Conservation (phyloP, 2,888 invertebrate genomes). For the Matsumyia berberina region DNA sequence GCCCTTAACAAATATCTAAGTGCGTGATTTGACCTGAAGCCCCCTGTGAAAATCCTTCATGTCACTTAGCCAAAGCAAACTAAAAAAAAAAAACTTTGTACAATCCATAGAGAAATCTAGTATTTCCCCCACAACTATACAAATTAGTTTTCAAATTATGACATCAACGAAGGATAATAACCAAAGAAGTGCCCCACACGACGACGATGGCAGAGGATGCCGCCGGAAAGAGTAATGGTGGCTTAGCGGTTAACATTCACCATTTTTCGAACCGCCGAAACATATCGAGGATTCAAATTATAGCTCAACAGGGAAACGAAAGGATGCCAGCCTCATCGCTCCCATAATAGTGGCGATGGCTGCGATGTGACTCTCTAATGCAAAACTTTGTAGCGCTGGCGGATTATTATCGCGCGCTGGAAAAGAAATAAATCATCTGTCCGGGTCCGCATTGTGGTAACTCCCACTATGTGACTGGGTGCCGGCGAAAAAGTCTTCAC, state of each 20-base stretch:
- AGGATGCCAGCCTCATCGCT: constrained; percentile 19
- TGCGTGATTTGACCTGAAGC: constrained; percentile 14
- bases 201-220: constrained; percentile 32
- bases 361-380: constrained; percentile 65
- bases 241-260: constrained; percentile 61
- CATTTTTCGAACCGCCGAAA: constrained; percentile 69
- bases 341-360: constrained; percentile 55
- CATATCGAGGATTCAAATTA: constrained; percentile 75
- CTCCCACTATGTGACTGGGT: constrained; percentile 18
- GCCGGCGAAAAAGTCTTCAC: constrained; percentile 58
- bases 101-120: constrained; percentile 42
- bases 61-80: not conserved
- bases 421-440: constrained; percentile 75
- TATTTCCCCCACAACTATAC: constrained; percentile 41
- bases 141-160: constrained; percentile 76
- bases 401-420: constrained; percentile 71
- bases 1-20: constrained; percentile 11
- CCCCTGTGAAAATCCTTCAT: not conserved
- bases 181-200: not conserved
- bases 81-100: constrained; percentile 1
- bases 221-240: constrained; percentile 42
- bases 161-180: constrained; percentile 63
- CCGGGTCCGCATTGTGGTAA: constrained; percentile 53
- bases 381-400: constrained; percentile 71
- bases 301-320: constrained; percentile 67